Evolutionary conservation across 1,140 invertebrate species (phyloP).

Genomic region (Musca vetustissima): DNA sequence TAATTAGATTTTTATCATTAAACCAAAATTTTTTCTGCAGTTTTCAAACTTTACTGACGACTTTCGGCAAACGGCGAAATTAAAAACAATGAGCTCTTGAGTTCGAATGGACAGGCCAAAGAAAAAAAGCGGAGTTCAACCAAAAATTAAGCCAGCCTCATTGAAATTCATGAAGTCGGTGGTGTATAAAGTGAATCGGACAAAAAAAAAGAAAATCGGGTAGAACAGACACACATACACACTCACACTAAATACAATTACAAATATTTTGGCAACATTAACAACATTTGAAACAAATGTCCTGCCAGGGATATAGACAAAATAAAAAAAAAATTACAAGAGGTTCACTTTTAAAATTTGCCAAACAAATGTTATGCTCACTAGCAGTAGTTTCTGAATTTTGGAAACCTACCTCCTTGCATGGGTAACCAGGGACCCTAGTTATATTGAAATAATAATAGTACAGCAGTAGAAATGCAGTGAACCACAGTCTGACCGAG

Average conservation of each 20-base stretch:
- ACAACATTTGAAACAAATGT: slow-evolving; percentile 18
- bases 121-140: neutral
- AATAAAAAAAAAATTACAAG: neutral
- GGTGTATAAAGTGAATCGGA: slow-evolving; percentile 7
- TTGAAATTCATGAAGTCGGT: slow-evolving; percentile 20
- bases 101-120: neutral
- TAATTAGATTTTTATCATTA: slow-evolving; percentile 23
- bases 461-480: slow-evolving; percentile 5
- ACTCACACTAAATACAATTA: slow-evolving; percentile 14
- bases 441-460: neutral
- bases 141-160: slow-evolving; percentile 6
- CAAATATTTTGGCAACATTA: slow-evolving; percentile 22
- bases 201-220: neutral
- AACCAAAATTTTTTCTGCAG: neutral
- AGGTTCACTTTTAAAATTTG: no score
- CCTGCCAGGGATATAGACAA: neutral
- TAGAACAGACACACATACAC: neutral
- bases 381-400: no score
- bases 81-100: neutral
- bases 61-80: neutral
- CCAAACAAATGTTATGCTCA: no score
- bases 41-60: neutral
- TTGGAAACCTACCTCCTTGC: neutral
- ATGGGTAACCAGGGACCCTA: neutral
- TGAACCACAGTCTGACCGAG: slow-evolving; percentile 6